Evolutionary conservation across 2,113 vertebrate genomes (phyloP).

Genomic region (Eudorcas thomsonii): DNA sequence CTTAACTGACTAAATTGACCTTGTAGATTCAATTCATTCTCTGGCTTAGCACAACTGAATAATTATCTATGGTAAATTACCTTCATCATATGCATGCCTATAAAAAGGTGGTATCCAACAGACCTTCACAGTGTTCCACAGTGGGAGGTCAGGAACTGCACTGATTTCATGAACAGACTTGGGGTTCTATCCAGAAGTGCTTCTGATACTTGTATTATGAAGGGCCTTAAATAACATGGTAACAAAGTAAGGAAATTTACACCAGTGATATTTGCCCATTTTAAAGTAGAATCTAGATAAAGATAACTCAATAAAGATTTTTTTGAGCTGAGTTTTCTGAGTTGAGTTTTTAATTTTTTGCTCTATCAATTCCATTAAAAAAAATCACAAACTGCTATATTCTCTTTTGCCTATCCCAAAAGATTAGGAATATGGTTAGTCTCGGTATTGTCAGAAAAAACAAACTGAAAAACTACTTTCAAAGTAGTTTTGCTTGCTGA

Average conservation of each 20-base stretch:
- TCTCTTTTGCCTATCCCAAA: background rate
- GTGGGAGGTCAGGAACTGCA: background rate
- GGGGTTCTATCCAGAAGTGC: background rate
- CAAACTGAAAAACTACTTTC: background rate
- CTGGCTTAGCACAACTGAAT: background rate
- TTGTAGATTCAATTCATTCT: constrained; percentile 4
- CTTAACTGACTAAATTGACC: background rate
- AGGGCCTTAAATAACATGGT: background rate
- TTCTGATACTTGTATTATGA: background rate
- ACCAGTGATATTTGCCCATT: background rate
- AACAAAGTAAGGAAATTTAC: background rate
- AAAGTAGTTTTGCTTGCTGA: background rate
- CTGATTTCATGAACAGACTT: background rate
- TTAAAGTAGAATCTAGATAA: constrained; percentile 1
- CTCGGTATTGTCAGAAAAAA: background rate
- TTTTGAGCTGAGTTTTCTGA: background rate
- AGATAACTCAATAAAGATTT: background rate
- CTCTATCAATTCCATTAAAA: background rate
- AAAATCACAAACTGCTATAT: background rate
- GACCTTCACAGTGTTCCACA: background rate
- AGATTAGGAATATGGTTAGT: background rate
- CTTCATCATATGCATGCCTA: background rate
- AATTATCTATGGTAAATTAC: background rate
- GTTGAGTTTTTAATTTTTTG: background rate
- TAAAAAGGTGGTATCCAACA: background rate